Evolutionary conservation across 2,113 vertebrate species (phyloP), one percentile per base, ranked within the genome.

Genomic region (Vulpes ferrilata): DNA sequence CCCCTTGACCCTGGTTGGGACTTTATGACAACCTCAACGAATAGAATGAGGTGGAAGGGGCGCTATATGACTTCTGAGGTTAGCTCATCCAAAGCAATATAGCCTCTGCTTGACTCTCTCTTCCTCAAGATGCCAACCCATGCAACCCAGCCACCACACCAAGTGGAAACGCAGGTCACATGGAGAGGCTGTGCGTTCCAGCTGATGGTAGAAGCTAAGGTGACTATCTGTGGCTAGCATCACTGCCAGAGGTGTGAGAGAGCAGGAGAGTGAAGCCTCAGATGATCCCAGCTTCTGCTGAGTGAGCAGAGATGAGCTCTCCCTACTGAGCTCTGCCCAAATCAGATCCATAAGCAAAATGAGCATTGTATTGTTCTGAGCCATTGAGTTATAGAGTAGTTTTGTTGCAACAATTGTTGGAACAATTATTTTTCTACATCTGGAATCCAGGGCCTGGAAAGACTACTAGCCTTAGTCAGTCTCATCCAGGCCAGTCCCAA

Each of bases 201-300:
- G 17, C 3, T 25, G 17, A 80, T 2, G 13, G 62, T 4, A 1
- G 30, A 35, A 32, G 59, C 65, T 67, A 48, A 76, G 67, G 16
- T 43, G 59, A 10, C 91, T 43, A 27, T 35, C 55, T 69, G 51
- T 13, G 11, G 11, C 38, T 16, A 32, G 76, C 30, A 79, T 60
- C 53, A 59, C 23, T 0, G 0, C 57, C 62, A 53, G 82, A 19
- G 20, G 22, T 7, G 57, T 3, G 64, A 74, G 19, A 3, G 32
- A 69, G 65, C 7, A 0, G 32, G 67, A 1, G 48, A 67, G 7
- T 20, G 53, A 69, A 60, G 32, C 81, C 65, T 60, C 1, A 11
- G 59, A 22, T 19, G 25, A 69, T 6, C 20, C 81, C 65, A 16
- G 19, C 2, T 9, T 64, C 17, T 1, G 11, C 25, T 32, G 20